Evolutionary conservation across 2,797 vertebrate genomes (phyloP).

Genomic region (Semaprochilodus insignis): DNA sequence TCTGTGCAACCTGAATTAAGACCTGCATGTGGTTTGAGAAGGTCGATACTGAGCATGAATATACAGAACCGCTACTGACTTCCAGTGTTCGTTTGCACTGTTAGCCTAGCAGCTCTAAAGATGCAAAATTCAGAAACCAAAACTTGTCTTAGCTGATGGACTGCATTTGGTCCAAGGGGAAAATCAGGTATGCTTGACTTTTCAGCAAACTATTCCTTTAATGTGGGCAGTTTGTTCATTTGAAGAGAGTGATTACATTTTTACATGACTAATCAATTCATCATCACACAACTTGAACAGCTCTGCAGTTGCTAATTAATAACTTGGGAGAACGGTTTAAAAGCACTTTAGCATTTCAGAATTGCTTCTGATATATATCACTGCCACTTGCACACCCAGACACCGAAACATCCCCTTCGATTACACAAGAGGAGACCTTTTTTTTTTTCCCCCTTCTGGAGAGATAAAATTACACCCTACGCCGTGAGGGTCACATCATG

Average conservation of each 20-base stretch:
- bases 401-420: slow-evolving; percentile 23
- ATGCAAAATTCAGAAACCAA: too few relatives aligned
- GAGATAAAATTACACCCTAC: slow-evolving; percentile 16
- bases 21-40: too few relatives aligned
- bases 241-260: slow-evolving; percentile 33
- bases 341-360: slow-evolving; percentile 47
- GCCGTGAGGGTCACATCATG: slow-evolving; percentile 32
- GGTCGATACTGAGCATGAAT: too few relatives aligned
- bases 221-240: slow-evolving; percentile 28
- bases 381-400: slow-evolving; percentile 32
- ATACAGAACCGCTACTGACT: too few relatives aligned
- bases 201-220: too few relatives aligned
- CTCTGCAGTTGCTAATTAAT: slow-evolving; percentile 40
- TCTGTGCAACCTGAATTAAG: too few relatives aligned
- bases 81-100: too few relatives aligned
- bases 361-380: slow-evolving; percentile 33
- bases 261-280: slow-evolving; percentile 50
- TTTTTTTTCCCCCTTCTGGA: slow-evolving; percentile 27
- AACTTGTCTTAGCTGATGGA: too few relatives aligned
- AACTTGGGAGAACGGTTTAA: slow-evolving; percentile 45
- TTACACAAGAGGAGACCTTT: slow-evolving; percentile 6
- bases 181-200: too few relatives aligned
- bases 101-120: too few relatives aligned
- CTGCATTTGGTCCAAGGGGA: too few relatives aligned
- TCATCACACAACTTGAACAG: slow-evolving; percentile 39